phyloP scores from a whole-genome alignment of 2,888 invertebrate species.

The Drosophila recens region DNA sequence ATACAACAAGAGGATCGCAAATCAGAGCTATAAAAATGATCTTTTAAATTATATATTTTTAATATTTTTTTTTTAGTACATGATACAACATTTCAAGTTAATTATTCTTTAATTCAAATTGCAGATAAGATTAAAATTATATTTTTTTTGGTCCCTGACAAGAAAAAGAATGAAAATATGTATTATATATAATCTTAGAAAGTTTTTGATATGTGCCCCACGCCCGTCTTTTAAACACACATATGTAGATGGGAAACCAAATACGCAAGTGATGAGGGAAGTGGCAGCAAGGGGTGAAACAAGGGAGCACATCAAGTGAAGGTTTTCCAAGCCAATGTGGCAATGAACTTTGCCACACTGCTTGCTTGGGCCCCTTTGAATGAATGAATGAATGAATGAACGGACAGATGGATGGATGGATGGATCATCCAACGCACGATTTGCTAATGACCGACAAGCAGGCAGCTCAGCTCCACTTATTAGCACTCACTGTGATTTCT shows the following conservation, averaged over 20 bases:
- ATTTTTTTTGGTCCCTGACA: neutral
- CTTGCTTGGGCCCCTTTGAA: conserved; percentile 13
- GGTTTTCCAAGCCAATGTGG: conserved; percentile 50
- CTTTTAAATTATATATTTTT: no score
- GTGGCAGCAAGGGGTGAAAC: neutral
- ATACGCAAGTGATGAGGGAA: conserved; percentile 19
- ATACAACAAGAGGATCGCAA: no score
- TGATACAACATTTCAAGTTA: no score
- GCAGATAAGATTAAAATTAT: no score
- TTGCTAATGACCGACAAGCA: conserved; percentile 43
- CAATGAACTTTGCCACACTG: conserved; percentile 59
- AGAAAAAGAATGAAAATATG: neutral
- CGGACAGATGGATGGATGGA: conserved; percentile 1
- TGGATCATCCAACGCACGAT: conserved; percentile 42
- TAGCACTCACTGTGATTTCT: conserved; percentile 44
- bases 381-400: conserved; percentile 1
- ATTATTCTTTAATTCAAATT: no score
- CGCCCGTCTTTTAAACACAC: neutral
- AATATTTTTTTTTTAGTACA: no score
- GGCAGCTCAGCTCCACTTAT: conserved; percentile 52
- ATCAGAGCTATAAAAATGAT: no score
- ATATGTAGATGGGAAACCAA: conserved; percentile 43
- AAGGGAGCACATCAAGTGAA: conserved; percentile 25
- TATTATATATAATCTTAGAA: conserved; percentile 42
- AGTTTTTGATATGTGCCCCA: conserved; percentile 27